A percentile compares a stretch with the other conserved stretches of the same genome.
Evolutionary conservation across 1,140 invertebrate genomes (phyloP).

Genomic region (Nasonia giraulti): DNA sequence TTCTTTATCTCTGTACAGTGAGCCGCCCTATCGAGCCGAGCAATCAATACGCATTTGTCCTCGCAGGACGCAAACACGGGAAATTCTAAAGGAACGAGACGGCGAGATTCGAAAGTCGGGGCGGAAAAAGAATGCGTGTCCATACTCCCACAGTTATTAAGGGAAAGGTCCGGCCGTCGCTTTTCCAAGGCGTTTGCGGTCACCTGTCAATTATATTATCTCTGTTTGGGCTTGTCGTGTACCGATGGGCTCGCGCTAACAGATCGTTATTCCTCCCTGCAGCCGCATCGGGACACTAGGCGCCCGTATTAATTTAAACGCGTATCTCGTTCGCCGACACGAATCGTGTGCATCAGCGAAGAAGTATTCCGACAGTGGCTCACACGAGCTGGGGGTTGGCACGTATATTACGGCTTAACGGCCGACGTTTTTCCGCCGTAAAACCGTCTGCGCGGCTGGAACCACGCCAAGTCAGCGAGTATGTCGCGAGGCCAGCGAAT

Average conservation of each 20-base stretch:
- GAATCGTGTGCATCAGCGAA: too few species aligned
- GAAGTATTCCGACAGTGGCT: slow-evolving; percentile 18
- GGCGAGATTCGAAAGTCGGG: neutral
- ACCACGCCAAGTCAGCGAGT: slow-evolving; percentile 17
- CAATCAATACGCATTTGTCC: neutral
- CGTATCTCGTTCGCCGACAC: too few species aligned
- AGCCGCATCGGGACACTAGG: slow-evolving; percentile 23
- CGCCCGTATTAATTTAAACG: slow-evolving; percentile 14
- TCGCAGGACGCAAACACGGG: neutral
- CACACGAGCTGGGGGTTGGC: neutral
- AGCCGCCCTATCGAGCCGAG: neutral
- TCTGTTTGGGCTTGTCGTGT: neutral
- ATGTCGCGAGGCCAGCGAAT: neutral
- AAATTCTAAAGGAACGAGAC: slow-evolving; percentile 4
- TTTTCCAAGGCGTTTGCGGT: neutral
- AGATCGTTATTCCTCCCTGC: neutral
- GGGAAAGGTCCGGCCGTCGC: neutral
- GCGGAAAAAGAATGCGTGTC: neutral
- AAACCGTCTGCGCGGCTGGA: neutral
- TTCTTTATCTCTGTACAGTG: neutral
- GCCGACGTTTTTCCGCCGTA: neutral
- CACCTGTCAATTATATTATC: slow-evolving; percentile 44
- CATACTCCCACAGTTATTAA: neutral
- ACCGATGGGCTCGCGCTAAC: neutral
- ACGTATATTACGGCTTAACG: slow-evolving; percentile 24